Evolutionary conservation across 1,140 invertebrate species (phyloP).

Genomic region (Drosophila melanica): DNA sequence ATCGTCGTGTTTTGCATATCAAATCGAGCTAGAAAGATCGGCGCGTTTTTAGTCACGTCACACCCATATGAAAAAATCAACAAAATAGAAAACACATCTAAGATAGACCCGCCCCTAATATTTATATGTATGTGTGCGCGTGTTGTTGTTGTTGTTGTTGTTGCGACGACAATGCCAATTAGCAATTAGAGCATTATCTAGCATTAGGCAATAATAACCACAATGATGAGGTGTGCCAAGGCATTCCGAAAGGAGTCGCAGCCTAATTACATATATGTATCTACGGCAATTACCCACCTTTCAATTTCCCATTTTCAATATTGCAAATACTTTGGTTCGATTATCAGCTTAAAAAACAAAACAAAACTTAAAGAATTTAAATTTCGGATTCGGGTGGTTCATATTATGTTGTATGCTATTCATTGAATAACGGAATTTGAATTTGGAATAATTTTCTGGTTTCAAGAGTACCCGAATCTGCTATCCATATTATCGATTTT

Average conservation of each 20-base stretch:
- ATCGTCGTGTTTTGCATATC: conserved; percentile 59
- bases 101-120: conserved; percentile 33
- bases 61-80: conserved; percentile 48
- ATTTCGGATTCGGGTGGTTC: background rate
- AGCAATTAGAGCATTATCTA: conserved; percentile 76
- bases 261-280: too few species aligned
- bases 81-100: conserved; percentile 33
- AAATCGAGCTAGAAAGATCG: conserved; percentile 35
- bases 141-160: background rate
- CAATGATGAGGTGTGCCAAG: conserved; percentile 44
- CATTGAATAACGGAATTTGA: too few species aligned
- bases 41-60: conserved; percentile 25
- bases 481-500: too few species aligned
- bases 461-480: too few species aligned
- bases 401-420: too few species aligned
- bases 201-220: conserved; percentile 34
- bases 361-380: too few species aligned
- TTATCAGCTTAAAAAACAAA: background rate
- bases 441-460: background rate
- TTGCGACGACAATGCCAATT: conserved; percentile 58
- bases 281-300: conserved; percentile 10
- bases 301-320: too few species aligned
- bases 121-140: background rate
- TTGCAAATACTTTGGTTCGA: background rate
- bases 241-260: conserved; percentile 10